Percentiles rank a stretch among this genome's conserved stretches.
These are phyloP conservation scores for Tringa solitaria DNA, from an alignment of 2,113 vertebrate genomes.

Conservation along the genomic window DNA sequence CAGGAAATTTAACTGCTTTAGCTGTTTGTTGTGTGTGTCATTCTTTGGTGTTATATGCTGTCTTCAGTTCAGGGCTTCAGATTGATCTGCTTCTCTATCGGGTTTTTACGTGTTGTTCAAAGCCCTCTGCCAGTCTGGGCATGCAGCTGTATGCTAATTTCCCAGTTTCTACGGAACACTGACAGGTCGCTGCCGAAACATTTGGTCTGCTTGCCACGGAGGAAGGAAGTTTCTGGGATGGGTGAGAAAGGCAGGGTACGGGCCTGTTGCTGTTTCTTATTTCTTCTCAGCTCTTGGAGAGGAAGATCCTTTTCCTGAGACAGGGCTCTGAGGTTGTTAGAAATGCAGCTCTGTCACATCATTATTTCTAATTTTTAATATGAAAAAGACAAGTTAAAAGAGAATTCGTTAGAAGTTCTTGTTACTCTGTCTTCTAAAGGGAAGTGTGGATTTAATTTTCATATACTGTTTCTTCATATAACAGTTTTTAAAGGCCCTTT, in stretches of 20 bases:
- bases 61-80: not conserved
- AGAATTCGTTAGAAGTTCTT: conserved; percentile 11
- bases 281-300: not conserved
- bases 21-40: not conserved
- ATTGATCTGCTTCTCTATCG: not conserved
- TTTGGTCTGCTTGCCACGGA: not conserved
- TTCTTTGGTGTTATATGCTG: not conserved
- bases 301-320: not conserved
- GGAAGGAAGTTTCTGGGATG: not conserved
- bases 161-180: not conserved
- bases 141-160: conserved; percentile 59
- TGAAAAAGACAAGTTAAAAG: conserved; percentile 33
- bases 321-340: not conserved
- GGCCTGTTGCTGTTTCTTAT: not conserved
- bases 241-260: not conserved
- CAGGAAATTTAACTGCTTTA: not conserved
- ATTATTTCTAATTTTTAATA: conserved; percentile 19
- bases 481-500: not conserved
- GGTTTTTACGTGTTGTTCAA: not conserved
- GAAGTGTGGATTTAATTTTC: not conserved
- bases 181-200: not conserved
- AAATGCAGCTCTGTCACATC: not conserved
- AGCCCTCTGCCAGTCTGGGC: not conserved
- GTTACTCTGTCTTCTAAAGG: not conserved
- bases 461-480: not conserved